Evolutionary conservation across 2,888 invertebrate species (phyloP), one percentile per base, ranked within the genome.

Genomic region (Calameuta pallipes): DNA sequence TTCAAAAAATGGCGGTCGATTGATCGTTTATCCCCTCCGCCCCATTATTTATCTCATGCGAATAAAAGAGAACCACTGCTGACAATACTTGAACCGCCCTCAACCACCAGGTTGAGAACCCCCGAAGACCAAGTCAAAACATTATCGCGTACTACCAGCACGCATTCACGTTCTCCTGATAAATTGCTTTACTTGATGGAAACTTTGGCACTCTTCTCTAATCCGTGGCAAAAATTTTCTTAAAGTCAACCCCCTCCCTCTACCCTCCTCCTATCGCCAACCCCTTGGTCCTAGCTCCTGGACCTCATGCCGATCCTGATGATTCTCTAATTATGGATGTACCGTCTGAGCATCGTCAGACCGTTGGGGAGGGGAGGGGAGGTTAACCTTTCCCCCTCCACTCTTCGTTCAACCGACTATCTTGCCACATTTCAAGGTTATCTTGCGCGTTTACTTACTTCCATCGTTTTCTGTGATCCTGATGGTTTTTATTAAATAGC

Each of bases 401-500:
- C 15, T 6, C 41, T 6, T 6, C 41, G 6, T 4, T 41, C 41
- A 4, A 15, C 41, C 15, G 41, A 41, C 41, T 15, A 33, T 37
- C 75, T 71, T 36, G 74, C 36, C n/a, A 34, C 74, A 6, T 74
- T 34, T 35, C 70, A 41, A 41, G 41, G 41, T 41, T 6, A 41
- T 41, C 41, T 15, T 15, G 13, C 35, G 41, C 75, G 69, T 23
- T 31, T n/a, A 71, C 11, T 41, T 71, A 35, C 30, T 13, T 34
- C 6, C 31, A 31, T 69, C n/a, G 11, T 37, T 15, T 31, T 80
- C 80, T 76, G 23, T 69, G 78, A 80, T 82, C 79, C 83, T 79
- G 85, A 82, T 85, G 82, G 82, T 81, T 84, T 84, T 85, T 85
- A 86, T 87, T 87, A 86, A 87, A 87, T 85, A 84, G 85, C 84